These are phyloP conservation scores for Melieria crassipennis DNA, from an alignment of 2,888 invertebrate species.

Conservation along the genomic window DNA sequence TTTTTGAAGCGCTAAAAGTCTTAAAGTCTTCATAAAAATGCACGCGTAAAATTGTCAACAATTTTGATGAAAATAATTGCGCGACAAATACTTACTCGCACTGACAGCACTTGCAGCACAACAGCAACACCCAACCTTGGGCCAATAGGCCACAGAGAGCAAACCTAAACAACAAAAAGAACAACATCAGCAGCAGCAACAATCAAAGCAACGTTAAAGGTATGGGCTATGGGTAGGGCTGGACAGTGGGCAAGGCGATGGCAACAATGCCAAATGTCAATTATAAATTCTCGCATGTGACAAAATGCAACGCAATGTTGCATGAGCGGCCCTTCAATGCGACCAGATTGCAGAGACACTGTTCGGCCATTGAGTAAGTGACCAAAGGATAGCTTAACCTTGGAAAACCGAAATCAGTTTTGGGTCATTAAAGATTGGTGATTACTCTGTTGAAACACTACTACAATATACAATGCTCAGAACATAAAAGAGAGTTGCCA, in stretches of 20 bases:
- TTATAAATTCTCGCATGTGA: slow-evolving; percentile 23
- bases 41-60: slow-evolving; percentile 51
- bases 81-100: slow-evolving; percentile 32
- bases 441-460: too few species aligned
- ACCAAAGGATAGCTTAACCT: too few species aligned
- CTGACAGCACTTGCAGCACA: slow-evolving; percentile 11
- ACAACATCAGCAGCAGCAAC: slow-evolving; percentile 2
- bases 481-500: too few species aligned
- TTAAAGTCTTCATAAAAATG: slow-evolving; percentile 54
- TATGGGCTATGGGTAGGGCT: too few species aligned
- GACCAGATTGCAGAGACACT: too few species aligned
- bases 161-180: slow-evolving; percentile 1
- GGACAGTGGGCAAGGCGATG: too few species aligned
- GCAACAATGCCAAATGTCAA: slow-evolving; percentile 31
- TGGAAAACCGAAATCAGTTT: too few species aligned
- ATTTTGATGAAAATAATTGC: slow-evolving; percentile 62
- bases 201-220: background rate
- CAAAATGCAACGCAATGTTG: slow-evolving; percentile 11
- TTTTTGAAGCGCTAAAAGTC: background rate
- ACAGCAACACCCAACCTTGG: background rate
- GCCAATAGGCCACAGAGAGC: background rate
- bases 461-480: too few species aligned
- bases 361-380: too few species aligned
- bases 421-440: too few species aligned
- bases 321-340: too few species aligned